phyloP scores from a whole-genome alignment of 1,140 invertebrate genomes.

The Archivesica marissinica region DNA sequence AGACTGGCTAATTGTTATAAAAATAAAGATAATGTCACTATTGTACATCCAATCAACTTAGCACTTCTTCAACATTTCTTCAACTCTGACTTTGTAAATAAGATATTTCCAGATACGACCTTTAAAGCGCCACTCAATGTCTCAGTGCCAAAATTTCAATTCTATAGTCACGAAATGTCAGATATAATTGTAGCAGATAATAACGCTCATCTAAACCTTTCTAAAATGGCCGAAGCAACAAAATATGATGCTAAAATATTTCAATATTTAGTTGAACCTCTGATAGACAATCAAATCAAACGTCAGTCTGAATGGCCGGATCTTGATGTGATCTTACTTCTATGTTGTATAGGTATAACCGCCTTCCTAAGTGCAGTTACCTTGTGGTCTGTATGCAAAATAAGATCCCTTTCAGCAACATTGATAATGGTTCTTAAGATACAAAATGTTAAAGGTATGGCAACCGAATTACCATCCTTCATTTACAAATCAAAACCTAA shows the following conservation, averaged over 20 bases:
- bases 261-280: constrained; percentile 30
- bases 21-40: constrained; percentile 28
- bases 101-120: constrained; percentile 24
- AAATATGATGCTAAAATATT: constrained; percentile 39
- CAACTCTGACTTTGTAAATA: background rate
- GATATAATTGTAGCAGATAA: constrained; percentile 5
- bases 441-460: background rate
- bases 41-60: constrained; percentile 33
- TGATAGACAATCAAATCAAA: background rate
- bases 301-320: background rate
- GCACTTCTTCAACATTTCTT: constrained; percentile 45
- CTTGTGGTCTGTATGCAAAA: constrained; percentile 8
- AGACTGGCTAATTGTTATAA: constrained; percentile 49
- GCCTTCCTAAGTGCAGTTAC: background rate
- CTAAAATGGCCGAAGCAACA: constrained; percentile 17
- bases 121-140: constrained; percentile 26
- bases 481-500: background rate
- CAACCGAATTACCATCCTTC: background rate
- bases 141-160: background rate
- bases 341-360: background rate
- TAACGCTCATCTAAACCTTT: constrained; percentile 26
- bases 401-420: background rate
- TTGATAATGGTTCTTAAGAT: background rate
- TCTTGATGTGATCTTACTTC: background rate
- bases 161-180: constrained; percentile 23